These are phyloP conservation scores for Leptinotarsa lineolata DNA, from an alignment of 1,140 invertebrate genomes.

Conservation along the genomic window DNA sequence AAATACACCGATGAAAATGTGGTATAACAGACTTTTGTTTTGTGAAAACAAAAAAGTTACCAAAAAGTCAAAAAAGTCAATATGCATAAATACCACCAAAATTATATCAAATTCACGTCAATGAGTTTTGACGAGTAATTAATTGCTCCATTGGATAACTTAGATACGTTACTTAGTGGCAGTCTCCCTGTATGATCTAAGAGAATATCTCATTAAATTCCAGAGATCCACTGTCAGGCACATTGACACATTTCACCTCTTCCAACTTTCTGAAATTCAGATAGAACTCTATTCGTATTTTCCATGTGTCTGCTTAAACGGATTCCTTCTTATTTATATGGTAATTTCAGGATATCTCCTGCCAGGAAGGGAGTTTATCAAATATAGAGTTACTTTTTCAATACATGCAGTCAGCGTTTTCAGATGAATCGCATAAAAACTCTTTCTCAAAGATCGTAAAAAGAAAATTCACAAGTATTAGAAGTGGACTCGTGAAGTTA, in stretches of 20 bases:
- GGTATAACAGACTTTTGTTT: too few species aligned
- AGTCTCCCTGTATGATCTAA: too few species aligned
- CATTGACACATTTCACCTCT: background rate
- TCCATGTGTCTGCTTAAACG: background rate
- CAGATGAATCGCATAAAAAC: background rate
- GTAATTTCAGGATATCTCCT: background rate
- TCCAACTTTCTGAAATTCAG: background rate
- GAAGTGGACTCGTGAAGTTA: background rate
- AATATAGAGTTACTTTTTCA: background rate
- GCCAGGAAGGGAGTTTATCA: background rate
- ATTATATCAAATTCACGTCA: too few species aligned
- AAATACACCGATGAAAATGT: too few species aligned
- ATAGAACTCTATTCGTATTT: background rate
- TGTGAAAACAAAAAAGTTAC: too few species aligned
- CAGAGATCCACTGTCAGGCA: background rate
- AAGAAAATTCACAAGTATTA: background rate
- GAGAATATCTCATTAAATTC: too few species aligned
- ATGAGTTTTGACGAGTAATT: too few species aligned
- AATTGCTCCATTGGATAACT: too few species aligned
- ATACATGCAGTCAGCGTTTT: background rate
- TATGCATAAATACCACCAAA: too few species aligned
- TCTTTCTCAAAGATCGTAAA: background rate
- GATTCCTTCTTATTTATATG: conserved; percentile 19
- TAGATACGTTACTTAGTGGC: too few species aligned
- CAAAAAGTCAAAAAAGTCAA: too few species aligned